These are phyloP conservation scores for Volucella bombylans DNA, from an alignment of 2,888 invertebrate genomes.

Conservation along the genomic window DNA sequence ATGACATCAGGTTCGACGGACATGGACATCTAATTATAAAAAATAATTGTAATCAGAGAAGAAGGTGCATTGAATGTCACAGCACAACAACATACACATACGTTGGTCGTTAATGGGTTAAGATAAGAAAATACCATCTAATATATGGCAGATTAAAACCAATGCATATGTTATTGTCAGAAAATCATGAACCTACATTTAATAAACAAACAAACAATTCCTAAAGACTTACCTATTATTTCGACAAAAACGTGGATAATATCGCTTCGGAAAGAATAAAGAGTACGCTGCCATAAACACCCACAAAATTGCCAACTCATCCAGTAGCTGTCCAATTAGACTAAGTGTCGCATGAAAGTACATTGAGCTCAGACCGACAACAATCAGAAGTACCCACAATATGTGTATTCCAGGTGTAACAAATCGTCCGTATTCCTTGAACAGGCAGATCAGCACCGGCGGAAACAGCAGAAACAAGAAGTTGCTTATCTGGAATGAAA, in stretches of 20 bases:
- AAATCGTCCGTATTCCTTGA: constrained; percentile 89
- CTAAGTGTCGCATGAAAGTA: constrained; percentile 94
- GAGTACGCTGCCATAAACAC: constrained; percentile 90
- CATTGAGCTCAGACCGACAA: constrained; percentile 90
- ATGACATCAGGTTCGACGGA: too few species aligned
- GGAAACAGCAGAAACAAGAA: constrained; percentile 89
- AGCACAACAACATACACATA: too few species aligned
- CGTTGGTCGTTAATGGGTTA: too few species aligned
- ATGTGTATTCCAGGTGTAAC: constrained; percentile 90
- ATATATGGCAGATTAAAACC: too few species aligned
- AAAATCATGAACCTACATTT: too few species aligned
- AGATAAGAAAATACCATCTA: too few species aligned
- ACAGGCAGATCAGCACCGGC: constrained; percentile 89
- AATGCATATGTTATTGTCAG: too few species aligned
- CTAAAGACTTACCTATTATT: constrained; percentile 85
- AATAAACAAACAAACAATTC: not conserved
- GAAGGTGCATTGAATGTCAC: too few species aligned
- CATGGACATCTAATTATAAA: too few species aligned
- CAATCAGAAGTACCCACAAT: constrained; percentile 90
- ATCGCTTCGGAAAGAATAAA: constrained; percentile 88
- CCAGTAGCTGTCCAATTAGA: constrained; percentile 90
- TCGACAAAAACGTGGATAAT: constrained; percentile 87
- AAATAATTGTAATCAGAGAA: too few species aligned
- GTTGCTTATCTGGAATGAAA: constrained; percentile 87
- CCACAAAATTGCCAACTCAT: constrained; percentile 92